Evolutionary conservation across 64 coral and sea anemone species (phyloP), one percentile per base, ranked within the genome.

Genomic region (Anthopleura sola): DNA sequence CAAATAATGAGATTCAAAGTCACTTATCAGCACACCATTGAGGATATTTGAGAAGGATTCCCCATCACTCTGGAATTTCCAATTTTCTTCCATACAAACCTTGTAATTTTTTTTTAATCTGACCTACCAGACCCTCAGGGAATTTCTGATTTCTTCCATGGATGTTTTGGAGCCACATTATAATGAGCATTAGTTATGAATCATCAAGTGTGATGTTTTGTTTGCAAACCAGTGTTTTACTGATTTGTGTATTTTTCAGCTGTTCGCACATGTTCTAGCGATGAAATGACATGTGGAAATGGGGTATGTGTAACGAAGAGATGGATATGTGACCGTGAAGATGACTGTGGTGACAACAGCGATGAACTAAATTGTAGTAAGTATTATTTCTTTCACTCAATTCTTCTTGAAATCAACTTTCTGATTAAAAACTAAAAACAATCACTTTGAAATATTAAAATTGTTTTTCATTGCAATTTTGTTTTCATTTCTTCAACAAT

Each of bases 291-390:
- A 37, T 97, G 94, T 84, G 80, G 23, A 28, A 93, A 88, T 78
- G 50, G 86, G 36, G 17, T 28, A 18, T 87, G 86, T 26, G 49
- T 87, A 16, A 40, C 53, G 7, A 78, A 78, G 21, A 87, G 49
- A 78, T 77, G 48, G 69, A 47, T 87, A 37, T 87, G 86, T 79
- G 86, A 87, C 37, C 68, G 36, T 47, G 74, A 87, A 34, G 50
- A 36, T 87, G 86, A 87, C 26, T 87, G 86, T 78, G 66, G 31
- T 13, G 86, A 75, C n/a, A 32, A 38, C 21, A 83, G 33, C 21
- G 80, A 83, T 83, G 80, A 83, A 46, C 26, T 17, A 83, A 83
- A 83, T 17, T 97, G 94, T 93, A 91, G 94, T 97, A 93, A 58
- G 87, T 89, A 24, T 36, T 5, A 31, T 16, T 60, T 21, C 44